Base-by-base conservation (phyloP, 2,113 vertebrate genomes). In the Odontesthes bonariensis region DNA sequence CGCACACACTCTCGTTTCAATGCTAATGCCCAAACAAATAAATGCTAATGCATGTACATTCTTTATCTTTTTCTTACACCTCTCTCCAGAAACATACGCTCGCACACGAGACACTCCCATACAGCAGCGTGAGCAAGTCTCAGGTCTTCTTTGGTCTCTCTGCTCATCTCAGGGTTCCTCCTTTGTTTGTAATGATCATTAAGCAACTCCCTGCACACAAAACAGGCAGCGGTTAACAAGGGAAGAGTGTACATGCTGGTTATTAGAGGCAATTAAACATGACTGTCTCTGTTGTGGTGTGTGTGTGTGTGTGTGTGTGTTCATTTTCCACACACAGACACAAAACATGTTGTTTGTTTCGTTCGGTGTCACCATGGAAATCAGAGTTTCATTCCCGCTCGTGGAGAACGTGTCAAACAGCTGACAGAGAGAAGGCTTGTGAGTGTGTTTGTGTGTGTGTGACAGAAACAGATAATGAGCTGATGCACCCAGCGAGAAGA, bases 391-490 rank as follows among this genome's bases (percentile, higher is more conserved):
- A 5, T 67, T 77, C 77, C 88, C 69, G 17, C 63, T 10, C 51
- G 78, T 68, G 68, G 70, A 59, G 52, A 81, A 72, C 6, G 4
- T 69, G 80, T 86, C 81, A 67, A 73, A 20, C 23, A 49, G 73
- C 81, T 82, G 81, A 80, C 75, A 27, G 69, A 5, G 46, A n/a
- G 60, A 62, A 61, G 56, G 22, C 47, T 79, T 16, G 69, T 61
- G 33, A 69, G 73, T 63, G 62, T 32, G 32, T 86, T 19, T 51
- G 66, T 84, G 65, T 78, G 73, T 51, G 66, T 84, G 65, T 78
- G 73, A 81, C 81, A 82, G 81, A 86, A 54, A 61, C 16, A 56
- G 68, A 82, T 81, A 88, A 88, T 73, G 76, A 90, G 86, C 76
- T 40, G 57, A 69, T 61, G 20, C 53, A n/a, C 14, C 79, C 27